phyloP scores from a whole-genome alignment of 2,888 invertebrate genomes.

The Dicyrtomina minuta region DNA sequence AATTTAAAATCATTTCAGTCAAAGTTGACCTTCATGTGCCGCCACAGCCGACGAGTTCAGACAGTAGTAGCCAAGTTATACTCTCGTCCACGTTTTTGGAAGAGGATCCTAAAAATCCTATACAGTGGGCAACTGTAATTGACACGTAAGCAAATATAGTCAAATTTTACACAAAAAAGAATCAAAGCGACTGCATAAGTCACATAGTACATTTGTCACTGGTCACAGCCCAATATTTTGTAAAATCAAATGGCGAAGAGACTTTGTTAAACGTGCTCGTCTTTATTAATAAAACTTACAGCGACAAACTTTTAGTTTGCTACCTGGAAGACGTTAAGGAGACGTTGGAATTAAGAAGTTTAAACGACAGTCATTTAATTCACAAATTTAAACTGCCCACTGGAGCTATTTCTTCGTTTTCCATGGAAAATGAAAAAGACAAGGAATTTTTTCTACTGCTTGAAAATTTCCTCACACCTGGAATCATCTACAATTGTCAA shows the following conservation, averaged over 20 bases:
- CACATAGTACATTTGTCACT: too few species aligned
- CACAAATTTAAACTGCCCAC: conserved; percentile 18
- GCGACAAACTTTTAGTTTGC: conserved; percentile 77
- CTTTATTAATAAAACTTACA: too few species aligned
- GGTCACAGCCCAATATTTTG: too few species aligned
- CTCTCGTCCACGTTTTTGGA: conserved; percentile 16
- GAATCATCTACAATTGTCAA: conserved; percentile 3
- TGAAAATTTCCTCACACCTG: conserved; percentile 15
- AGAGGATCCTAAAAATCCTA: too few species aligned
- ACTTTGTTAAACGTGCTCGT: too few species aligned
- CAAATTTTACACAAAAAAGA: too few species aligned
- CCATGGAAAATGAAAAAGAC: conserved; percentile 21
- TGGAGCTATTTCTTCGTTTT: conserved; percentile 16
- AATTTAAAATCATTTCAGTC: conserved; percentile 18
- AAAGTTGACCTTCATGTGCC: too few species aligned
- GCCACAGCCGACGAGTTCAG: not conserved
- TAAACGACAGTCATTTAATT: not conserved
- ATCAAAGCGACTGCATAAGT: too few species aligned
- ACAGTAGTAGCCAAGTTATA: not conserved
- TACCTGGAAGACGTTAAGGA: conserved; percentile 83
- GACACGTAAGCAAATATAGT: conserved; percentile 11
- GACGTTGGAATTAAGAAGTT: conserved; percentile 10
- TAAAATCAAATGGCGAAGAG: too few species aligned
- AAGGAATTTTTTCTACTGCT: conserved; percentile 24
- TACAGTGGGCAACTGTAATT: conserved; percentile 18